Conservation (phyloP, 2,113 vertebrate genomes). For the Argyrosomus japonicus region DNA sequence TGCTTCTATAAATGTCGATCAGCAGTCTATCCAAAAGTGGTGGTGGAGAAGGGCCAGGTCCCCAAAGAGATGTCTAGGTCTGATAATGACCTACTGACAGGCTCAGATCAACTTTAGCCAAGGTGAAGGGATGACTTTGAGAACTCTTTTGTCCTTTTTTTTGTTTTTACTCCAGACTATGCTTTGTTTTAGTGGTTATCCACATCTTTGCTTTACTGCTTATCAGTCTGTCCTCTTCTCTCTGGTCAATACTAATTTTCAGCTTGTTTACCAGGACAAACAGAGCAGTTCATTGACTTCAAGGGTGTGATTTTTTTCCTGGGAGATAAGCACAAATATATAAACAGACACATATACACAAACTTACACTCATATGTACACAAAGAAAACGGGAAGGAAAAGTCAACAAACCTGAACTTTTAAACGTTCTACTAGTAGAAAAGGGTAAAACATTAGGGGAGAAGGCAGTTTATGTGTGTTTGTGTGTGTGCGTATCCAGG, state of each 20-base stretch:
- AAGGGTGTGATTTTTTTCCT: constrained; percentile 41
- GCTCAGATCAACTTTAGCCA: constrained; percentile 66
- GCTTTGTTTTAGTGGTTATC: constrained; percentile 46
- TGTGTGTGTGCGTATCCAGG: constrained; percentile 47
- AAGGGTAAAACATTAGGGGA: background rate
- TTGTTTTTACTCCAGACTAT: background rate
- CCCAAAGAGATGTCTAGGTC: constrained; percentile 67
- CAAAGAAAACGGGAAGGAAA: background rate
- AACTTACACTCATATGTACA: background rate
- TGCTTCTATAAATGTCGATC: constrained; percentile 62
- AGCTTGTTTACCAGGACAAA: constrained; percentile 67
- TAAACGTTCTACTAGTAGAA: background rate
- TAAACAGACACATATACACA: constrained; percentile 12
- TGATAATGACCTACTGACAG: constrained; percentile 70
- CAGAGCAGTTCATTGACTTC: constrained; percentile 59
- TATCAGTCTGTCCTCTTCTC: constrained; percentile 46
- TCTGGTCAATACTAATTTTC: constrained; percentile 68
- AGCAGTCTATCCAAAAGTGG: constrained; percentile 44
- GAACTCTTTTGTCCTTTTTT: constrained; percentile 18
- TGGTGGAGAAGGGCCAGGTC: constrained; percentile 39
- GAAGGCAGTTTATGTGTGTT: constrained; percentile 28
- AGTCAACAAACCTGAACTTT: constrained; percentile 17
- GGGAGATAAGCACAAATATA: constrained; percentile 38
- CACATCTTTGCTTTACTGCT: constrained; percentile 30
- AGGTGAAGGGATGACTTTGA: constrained; percentile 57